Conservation (phyloP, 2,113 vertebrate genomes). For the Pantherophis guttatus region DNA sequence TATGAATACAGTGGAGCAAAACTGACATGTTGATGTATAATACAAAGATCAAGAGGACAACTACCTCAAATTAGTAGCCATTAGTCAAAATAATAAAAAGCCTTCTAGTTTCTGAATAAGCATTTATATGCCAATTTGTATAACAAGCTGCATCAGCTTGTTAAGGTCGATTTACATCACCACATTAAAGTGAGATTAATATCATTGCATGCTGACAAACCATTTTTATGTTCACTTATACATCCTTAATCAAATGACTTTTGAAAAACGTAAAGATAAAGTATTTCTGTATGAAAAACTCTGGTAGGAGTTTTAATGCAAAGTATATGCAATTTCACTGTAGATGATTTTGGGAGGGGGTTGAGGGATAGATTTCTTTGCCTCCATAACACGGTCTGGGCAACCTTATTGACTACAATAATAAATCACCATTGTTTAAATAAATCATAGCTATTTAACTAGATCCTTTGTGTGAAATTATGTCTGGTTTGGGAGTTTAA, state of each 20-base stretch:
- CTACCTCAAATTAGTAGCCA: neutral
- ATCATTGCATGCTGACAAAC: conserved; percentile 4
- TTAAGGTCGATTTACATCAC: neutral
- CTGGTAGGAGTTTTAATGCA: neutral
- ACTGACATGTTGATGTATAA: neutral
- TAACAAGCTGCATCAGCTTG: neutral
- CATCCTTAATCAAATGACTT: neutral
- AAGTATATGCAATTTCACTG: neutral
- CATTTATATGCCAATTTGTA: neutral
- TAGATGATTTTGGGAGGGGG: neutral
- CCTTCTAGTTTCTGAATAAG: conserved; percentile 10
- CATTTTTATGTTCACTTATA: neutral
- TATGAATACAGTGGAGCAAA: neutral
- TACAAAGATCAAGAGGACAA: neutral
- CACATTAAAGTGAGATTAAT: conserved; percentile 14
- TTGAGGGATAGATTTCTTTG: neutral
- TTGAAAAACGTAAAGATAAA: conserved; percentile 13
- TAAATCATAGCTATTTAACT: neutral
- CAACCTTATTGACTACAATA: neutral
- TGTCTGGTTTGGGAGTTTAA: neutral
- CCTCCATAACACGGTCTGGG: neutral
- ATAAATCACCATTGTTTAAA: neutral
- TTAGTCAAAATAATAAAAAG: conserved; percentile 18
- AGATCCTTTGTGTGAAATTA: neutral
- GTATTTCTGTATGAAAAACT: neutral